Conservation (phyloP, 2,888 invertebrate genomes). For the Nymphalis polychloros region DNA sequence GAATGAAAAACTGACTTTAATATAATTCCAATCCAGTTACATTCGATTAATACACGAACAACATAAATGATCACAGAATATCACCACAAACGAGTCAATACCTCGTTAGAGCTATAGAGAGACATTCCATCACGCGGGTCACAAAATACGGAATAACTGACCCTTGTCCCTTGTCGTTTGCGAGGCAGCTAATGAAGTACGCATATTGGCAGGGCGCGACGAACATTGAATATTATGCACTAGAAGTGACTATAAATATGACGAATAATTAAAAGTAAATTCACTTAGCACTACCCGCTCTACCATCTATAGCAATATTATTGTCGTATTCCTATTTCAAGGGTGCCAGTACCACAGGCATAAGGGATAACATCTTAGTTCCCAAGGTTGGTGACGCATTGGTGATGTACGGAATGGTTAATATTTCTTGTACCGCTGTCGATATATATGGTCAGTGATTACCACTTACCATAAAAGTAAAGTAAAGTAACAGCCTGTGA, state of each 20-base stretch:
- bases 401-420: no score
- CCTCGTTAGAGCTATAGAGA: conserved; percentile 59
- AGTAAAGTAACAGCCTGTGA: no score
- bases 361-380: no score
- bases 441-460: no score
- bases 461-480: no score
- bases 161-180: conserved; percentile 67
- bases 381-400: no score
- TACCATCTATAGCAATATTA: no score
- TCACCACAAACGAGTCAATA: conserved; percentile 35
- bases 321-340: no score
- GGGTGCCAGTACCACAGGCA: no score
- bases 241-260: conserved; percentile 38
- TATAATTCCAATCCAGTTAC: no score
- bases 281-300: neutral
- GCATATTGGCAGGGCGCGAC: conserved; percentile 73
- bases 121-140: conserved; percentile 60
- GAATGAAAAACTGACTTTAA: no score
- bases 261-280: neutral
- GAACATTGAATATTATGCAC: conserved; percentile 44
- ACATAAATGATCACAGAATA: conserved; percentile 12
- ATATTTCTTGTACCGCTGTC: no score
- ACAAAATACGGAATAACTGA: conserved; percentile 57
- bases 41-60: neutral
- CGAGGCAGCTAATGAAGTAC: conserved; percentile 71